Percentiles rank a stretch among this genome's conserved stretches.
These are phyloP conservation scores for Apis florea DNA, from an alignment of 1,140 invertebrate species.

Conservation along the genomic window DNA sequence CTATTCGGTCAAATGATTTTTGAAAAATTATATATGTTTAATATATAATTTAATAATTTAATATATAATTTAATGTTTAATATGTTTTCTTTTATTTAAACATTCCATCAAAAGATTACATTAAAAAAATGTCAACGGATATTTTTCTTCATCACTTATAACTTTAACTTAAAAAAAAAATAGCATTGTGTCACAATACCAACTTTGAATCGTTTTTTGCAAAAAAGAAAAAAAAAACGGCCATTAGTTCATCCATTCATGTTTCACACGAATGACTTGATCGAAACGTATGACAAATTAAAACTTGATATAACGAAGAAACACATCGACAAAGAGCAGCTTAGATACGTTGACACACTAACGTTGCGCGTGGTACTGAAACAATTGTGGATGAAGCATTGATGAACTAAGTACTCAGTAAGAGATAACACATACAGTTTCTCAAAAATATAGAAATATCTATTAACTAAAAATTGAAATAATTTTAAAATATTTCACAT, in stretches of 20 bases:
- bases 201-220: background rate
- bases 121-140: background rate
- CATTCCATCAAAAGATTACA: too few relatives aligned
- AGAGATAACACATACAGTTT: conserved; percentile 33
- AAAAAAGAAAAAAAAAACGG: background rate
- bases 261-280: background rate
- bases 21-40: background rate
- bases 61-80: too few relatives aligned
- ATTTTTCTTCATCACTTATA: background rate
- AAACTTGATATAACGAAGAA: background rate
- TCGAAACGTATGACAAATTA: background rate
- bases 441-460: too few relatives aligned
- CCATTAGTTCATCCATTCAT: background rate
- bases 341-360: conserved; percentile 28
- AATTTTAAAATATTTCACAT: too few relatives aligned
- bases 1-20: background rate
- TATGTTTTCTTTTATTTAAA: background rate
- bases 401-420: background rate
- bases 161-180: background rate
- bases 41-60: too few relatives aligned
- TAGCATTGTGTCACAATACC: too few relatives aligned
- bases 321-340: background rate
- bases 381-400: conserved; percentile 33
- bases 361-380: conserved; percentile 52
- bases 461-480: too few relatives aligned